Evolutionary conservation across 2,113 vertebrate species (phyloP).

Genomic region (Saccopteryx leptura): DNA sequence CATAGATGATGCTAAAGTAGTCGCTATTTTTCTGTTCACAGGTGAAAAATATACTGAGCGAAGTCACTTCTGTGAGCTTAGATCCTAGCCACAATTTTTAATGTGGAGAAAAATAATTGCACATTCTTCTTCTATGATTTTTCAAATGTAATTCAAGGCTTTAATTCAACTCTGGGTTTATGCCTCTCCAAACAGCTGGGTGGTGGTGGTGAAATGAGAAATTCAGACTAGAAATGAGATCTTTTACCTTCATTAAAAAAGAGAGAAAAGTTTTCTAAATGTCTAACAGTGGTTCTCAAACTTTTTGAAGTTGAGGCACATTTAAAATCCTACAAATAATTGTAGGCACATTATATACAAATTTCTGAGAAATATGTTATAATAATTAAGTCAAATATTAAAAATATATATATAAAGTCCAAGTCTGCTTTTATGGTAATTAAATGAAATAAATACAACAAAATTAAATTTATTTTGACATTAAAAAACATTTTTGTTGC

Average conservation of each 20-base stretch:
- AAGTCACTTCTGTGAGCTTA: constrained; percentile 15
- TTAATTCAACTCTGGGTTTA: constrained; percentile 53
- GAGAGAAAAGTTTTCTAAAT: background rate
- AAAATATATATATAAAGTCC: no score
- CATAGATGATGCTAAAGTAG: constrained; percentile 59
- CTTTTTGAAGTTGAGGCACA: no score
- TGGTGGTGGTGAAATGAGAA: background rate
- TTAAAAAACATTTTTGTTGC: no score
- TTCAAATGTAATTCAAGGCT: constrained; percentile 54
- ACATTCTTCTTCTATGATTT: constrained; percentile 37
- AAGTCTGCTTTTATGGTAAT: no score
- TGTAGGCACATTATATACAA: no score
- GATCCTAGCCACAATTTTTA: background rate
- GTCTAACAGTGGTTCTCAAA: background rate
- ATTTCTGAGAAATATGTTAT: no score
- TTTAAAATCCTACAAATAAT: no score
- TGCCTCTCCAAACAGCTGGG: background rate
- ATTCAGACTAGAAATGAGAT: background rate
- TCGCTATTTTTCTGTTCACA: constrained; percentile 40
- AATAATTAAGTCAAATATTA: no score
- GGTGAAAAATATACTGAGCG: background rate
- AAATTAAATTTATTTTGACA: no score
- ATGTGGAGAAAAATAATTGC: constrained; percentile 18
- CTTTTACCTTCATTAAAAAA: constrained; percentile 1
- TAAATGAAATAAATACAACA: no score